Base-by-base conservation (phyloP, 2,888 invertebrate genomes). In the Drosophila barbarae region DNA sequence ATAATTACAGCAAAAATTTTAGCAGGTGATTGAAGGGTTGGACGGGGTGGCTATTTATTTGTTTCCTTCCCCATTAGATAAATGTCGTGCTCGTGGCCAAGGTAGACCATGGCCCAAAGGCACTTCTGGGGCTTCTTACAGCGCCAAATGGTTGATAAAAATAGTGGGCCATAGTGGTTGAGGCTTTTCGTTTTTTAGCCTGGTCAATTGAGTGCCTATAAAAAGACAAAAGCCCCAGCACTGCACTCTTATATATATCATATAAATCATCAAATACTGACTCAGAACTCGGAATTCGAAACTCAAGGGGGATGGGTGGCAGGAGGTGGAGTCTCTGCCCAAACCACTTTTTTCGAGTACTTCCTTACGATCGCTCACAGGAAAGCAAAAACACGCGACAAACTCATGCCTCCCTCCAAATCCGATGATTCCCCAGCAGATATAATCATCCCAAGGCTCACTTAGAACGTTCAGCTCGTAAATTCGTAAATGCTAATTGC, bases 371-470 rank as follows among this genome's bases (percentile, higher is more conserved):
- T 71, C 66, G 44, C 47, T 64, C 58, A 36, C 36, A 51, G 30
- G 41, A 56, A 57, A 30, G 39, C 21, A n/a, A 34, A 53, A 50
- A 47, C 79, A 84, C 83, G 83, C 85, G 70, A 84, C 44, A 67
- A 72, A 41, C 64, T 73, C 69, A 82, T 79, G 76, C 65, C 64
- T 60, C 42, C 65, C 41, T 47, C 26, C 60, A 47, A n/a, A 49
- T 35, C 18, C n/a, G 49, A 68, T 54, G 70, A 52, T 39, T 69
- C 68, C 65, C 39, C 51, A 35, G 39, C 39, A 55, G 63, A 65
- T 71, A 66, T 73, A 71, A 75, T 84, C 85, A 73, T 63, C 71
- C 70, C 80, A 76, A 84, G 72, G 52, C 67, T 68, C 61, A 36
- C 74, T 71, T 67, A 39, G 56, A 68, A 53, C 46, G 44, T 36